A percentile compares a stretch with the other conserved stretches of the same genome.
Evolutionary conservation across 2,797 vertebrate species (phyloP).

Genomic region (Lateolabrax maculatus): DNA sequence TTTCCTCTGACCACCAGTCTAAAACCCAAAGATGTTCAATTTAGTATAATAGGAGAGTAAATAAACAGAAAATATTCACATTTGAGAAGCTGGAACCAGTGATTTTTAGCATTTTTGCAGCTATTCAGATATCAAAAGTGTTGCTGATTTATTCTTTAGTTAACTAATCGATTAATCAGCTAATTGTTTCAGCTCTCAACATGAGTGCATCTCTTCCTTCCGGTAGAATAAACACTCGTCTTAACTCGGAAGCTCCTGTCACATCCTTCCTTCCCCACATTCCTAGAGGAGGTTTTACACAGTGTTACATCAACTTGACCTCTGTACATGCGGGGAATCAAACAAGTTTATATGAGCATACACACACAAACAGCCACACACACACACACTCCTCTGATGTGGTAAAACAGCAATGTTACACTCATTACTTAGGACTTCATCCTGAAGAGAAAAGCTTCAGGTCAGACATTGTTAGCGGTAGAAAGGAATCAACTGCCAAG

Average conservation of each 20-base stretch:
- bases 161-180: not conserved
- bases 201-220: not conserved
- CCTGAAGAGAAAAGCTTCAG: slow-evolving; percentile 14
- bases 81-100: not conserved
- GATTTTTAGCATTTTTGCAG: not conserved
- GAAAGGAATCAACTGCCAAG: slow-evolving; percentile 42
- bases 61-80: not conserved
- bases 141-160: not conserved
- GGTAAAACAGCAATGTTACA: slow-evolving; percentile 17
- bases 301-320: slow-evolving; percentile 71
- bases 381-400: slow-evolving; percentile 8
- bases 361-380: not conserved
- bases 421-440: slow-evolving; percentile 21
- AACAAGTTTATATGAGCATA: slow-evolving; percentile 14
- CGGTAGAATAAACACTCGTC: slow-evolving; percentile 22
- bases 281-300: slow-evolving; percentile 59
- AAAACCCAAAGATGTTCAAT: not conserved
- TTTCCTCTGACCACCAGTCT: not conserved
- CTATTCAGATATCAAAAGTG: not conserved
- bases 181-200: not conserved
- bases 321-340: slow-evolving; percentile 22
- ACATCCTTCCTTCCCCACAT: slow-evolving; percentile 29
- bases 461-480: slow-evolving; percentile 10
- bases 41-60: not conserved
- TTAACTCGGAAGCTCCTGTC: slow-evolving; percentile 46